A percentile compares a stretch with the other conserved stretches of the same genome.
Conservation (phyloP, 2,113 vertebrate genomes). For the Okapia johnstoni region DNA sequence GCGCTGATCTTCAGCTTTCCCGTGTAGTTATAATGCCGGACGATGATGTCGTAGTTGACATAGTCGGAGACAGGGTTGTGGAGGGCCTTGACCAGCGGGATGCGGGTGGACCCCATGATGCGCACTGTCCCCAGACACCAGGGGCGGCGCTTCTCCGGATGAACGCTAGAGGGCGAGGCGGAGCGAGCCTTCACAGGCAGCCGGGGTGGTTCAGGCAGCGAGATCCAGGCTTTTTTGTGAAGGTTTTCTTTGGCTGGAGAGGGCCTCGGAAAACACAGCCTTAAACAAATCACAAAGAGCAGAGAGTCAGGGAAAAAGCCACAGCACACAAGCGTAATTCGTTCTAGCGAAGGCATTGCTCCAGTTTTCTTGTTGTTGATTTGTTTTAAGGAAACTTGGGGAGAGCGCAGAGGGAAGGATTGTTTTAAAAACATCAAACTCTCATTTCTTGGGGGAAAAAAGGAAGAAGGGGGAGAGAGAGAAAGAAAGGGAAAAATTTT, state of each 20-base stretch:
- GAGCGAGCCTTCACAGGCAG: conserved; percentile 18
- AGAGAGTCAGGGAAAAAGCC: conserved; percentile 48
- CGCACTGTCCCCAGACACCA: background rate
- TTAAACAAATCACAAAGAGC: conserved; percentile 72
- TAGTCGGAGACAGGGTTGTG: conserved; percentile 79
- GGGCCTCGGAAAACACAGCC: conserved; percentile 67
- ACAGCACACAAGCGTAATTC: background rate
- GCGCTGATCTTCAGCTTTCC: conserved; percentile 86
- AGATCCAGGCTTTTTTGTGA: conserved; percentile 12
- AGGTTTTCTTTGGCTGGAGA: conserved; percentile 30
- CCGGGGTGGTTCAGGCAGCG: background rate
- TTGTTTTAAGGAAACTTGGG: conserved; percentile 18
- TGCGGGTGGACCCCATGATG: conserved; percentile 78
- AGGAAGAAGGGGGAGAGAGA: background rate
- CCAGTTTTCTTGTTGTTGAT: background rate
- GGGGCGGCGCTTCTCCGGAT: conserved; percentile 58
- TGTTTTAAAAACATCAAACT: background rate
- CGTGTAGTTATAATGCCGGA: conserved; percentile 95
- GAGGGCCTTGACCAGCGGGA: conserved; percentile 61
- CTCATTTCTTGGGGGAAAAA: background rate
- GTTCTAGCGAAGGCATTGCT: background rate
- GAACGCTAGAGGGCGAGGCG: conserved; percentile 60
- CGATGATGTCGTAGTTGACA: conserved; percentile 88
- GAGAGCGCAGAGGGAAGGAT: background rate
- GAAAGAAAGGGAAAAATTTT: too few relatives aligned